Base-by-base conservation (phyloP, 2,888 invertebrate genomes). In the Monoplex corrugatus region DNA sequence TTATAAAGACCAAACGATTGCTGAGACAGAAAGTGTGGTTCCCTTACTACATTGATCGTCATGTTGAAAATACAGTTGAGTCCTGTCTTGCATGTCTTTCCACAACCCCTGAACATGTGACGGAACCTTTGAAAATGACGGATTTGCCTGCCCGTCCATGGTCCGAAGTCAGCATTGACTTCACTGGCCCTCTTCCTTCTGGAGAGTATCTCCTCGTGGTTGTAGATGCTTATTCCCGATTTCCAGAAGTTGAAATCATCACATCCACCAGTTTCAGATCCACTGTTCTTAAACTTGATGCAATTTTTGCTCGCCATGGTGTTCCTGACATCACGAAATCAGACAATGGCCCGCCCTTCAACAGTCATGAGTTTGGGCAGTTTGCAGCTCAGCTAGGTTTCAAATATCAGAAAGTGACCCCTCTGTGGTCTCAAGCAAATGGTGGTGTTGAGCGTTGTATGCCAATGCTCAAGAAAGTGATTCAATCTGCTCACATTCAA, bases 1-100 rank as follows among this genome's bases (percentile, higher is more conserved):
- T 92, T n/a, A 91, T 91, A 32, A 91, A 90, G 82, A 93, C 92
- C 2, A 93, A 92, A 90, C 83, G 83, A 84, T 87, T 92, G 16
- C 78, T 93, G 19, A 83, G 92, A 57, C 92, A 91, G 72, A 93
- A 92, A 40, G 92, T 93, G 16, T 94, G 92, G 92, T 94, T 93
- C 75, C 91, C 92, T 35, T 89, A 90, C 13, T 89, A 90, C 13
- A 91, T 93, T 6, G 92, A 93, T 88, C 75, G 86, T 63, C 63
- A 90, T 75, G 92, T 92, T 16, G 92, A 93, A 86, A 86, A 88
- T 23, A 50, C 75, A 38, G 57, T 89, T 0, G 89, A 87, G 82
- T 75, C 82, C n/a, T 92, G 91, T 63, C 87, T 92, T 45, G 91
- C 92, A 32, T 92, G 91, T 68, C 88, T 90, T 72, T 90, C 91